Percentiles rank a stretch among this genome's conserved stretches.
phyloP scores from a whole-genome alignment of 2,888 invertebrate species.

The Ormyrus pomaceus region DNA sequence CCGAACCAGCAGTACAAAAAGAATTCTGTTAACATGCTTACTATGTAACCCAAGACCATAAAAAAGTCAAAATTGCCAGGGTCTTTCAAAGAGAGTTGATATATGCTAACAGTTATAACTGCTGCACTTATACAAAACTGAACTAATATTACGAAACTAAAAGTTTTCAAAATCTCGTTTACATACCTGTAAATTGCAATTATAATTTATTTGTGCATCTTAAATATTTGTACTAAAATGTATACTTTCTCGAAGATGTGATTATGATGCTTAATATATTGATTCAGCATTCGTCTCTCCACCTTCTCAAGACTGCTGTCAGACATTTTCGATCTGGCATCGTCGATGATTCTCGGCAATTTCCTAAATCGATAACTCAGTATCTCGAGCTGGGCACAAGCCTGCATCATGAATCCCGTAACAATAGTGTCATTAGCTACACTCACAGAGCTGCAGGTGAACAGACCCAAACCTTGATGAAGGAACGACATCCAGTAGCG shows the following conservation, averaged over 20 bases:
- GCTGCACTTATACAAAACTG: slow-evolving; percentile 19
- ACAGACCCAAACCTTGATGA: slow-evolving; percentile 14
- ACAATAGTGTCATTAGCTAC: slow-evolving; percentile 37
- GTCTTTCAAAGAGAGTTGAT: slow-evolving; percentile 4
- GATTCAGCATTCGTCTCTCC: slow-evolving; percentile 10
- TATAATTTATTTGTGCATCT: neutral
- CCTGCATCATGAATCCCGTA: slow-evolving; percentile 48
- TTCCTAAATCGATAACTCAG: slow-evolving; percentile 15
- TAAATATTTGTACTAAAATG: too few species aligned
- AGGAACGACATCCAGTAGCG: slow-evolving; percentile 13
- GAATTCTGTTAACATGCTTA: slow-evolving; percentile 50
- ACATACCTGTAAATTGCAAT: neutral
- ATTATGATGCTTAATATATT: slow-evolving; percentile 21
- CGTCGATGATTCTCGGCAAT: neutral
- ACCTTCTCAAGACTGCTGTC: neutral
- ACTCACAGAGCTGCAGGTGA: neutral
- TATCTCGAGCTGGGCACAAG: slow-evolving; percentile 49
- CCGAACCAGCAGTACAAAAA: slow-evolving; percentile 42
- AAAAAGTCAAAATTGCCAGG: slow-evolving; percentile 1
- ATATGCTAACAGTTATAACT: slow-evolving; percentile 5
- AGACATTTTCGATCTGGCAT: neutral
- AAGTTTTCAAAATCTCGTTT: neutral
- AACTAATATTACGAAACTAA: neutral
- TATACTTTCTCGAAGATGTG: slow-evolving; percentile 11
- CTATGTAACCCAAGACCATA: neutral